A percentile compares a stretch with the other conserved stretches of the same genome.
Conservation (phyloP, 2,888 invertebrate species). For the Piscicola geometra region DNA sequence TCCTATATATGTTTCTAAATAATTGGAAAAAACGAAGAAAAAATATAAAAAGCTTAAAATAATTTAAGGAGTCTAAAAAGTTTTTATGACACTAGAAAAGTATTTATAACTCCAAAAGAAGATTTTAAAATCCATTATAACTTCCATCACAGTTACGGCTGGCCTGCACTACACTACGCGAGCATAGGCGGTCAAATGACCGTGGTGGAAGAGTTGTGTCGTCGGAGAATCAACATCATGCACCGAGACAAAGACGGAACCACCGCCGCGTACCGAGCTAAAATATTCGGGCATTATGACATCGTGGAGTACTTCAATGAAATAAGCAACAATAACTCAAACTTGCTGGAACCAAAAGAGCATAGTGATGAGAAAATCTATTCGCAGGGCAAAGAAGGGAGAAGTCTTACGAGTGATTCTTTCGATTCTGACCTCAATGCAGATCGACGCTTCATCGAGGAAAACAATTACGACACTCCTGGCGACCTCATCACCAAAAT, state of each 20-base stretch:
- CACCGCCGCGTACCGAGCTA: constrained; percentile 42
- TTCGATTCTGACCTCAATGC: not conserved
- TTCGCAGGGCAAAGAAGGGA: not conserved
- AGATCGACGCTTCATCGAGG: constrained; percentile 18
- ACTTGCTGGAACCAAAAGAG: constrained; percentile 34
- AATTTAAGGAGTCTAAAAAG: no score
- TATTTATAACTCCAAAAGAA: no score
- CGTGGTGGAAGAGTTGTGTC: constrained; percentile 37
- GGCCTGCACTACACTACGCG: constrained; percentile 44
- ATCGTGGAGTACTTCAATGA: constrained; percentile 38
- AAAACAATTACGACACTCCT: constrained; percentile 26
- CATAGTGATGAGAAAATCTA: not conserved
- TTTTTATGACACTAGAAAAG: no score
- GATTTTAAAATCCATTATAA: no score
- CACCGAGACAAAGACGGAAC: constrained; percentile 45
- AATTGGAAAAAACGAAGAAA: no score
- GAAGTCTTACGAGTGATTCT: not conserved
- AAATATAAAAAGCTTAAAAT: no score
- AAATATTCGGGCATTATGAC: constrained; percentile 38
- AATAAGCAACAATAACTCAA: constrained; percentile 32
- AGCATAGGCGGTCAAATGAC: constrained; percentile 40
- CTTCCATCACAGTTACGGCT: constrained; percentile 42
- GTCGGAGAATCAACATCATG: constrained; percentile 34
- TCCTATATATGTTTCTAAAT: not conserved
- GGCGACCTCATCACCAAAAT: constrained; percentile 27